These are phyloP conservation scores for Crambe crambe DNA, from an alignment of 37 sponge, comb jelly and placozoan species.

Conservation along the genomic window DNA sequence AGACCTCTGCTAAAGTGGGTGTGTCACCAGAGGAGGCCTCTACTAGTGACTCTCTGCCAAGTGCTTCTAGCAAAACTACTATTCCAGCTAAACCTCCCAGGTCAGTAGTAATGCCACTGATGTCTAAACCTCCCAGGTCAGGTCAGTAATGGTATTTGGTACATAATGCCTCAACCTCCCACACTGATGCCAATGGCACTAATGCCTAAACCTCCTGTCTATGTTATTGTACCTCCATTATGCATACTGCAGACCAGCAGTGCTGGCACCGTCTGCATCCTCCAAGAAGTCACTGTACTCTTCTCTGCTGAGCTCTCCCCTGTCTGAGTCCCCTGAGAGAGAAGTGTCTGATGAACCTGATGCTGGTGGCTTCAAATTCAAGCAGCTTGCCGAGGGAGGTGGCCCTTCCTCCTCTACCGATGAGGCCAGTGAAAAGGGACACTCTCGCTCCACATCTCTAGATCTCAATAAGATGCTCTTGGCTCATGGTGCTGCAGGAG, in stretches of 20 bases:
- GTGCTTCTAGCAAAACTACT: neutral
- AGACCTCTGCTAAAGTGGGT: neutral
- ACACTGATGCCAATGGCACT: too few relatives aligned
- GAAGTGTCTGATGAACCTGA: neutral
- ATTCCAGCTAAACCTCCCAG: neutral
- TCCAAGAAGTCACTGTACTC: neutral
- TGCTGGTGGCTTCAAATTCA: neutral
- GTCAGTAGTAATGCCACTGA: too few relatives aligned
- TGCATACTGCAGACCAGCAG: too few relatives aligned
- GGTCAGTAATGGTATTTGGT: too few relatives aligned
- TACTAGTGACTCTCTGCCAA: neutral
- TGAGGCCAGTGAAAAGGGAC: conserved; percentile 36
- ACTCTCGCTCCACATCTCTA: conserved; percentile 52
- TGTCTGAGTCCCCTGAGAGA: neutral
- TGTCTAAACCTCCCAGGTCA: too few relatives aligned
- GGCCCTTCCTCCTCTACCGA: neutral
- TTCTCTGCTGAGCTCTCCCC: neutral
- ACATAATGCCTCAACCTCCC: too few relatives aligned
- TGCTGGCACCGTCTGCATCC: neutral
- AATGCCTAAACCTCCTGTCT: too few relatives aligned
- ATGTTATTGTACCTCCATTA: too few relatives aligned
- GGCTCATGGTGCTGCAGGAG: neutral
- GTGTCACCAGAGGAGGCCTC: neutral
- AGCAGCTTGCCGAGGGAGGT: neutral
- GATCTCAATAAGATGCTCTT: conserved; percentile 72